Base-by-base conservation (phyloP, 2,797 vertebrate species). In the Chaetophractus vellerosus region DNA sequence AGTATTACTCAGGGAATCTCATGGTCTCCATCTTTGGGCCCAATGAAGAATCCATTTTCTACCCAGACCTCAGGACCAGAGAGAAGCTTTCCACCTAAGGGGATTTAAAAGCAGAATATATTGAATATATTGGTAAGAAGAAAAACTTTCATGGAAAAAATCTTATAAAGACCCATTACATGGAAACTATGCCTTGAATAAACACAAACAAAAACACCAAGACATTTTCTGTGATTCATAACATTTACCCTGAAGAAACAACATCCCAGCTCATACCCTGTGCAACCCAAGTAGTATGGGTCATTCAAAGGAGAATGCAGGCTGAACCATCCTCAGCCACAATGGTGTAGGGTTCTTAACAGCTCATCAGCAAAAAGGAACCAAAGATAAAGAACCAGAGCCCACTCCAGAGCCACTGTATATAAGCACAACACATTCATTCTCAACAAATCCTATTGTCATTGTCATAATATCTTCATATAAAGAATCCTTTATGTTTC, bases 231-330 rank as follows among this genome's bases (percentile, higher is more conserved):
- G 11, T 91, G 45, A 64, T 50, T 31, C 87, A 68, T 31, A 76
- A 55, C 31, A 66, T 26, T 91, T 68, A 33, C 68, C n/a, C 36
- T 86, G 16, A 91, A 94, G 74, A 91, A 94, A 86, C 4, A 88
- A 11, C 12, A 71, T 61, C 26, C 50, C 19, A 72, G 71, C 19
- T 91, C 31, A 79, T 26, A 80, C 9, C 6, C 19, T 69, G 0
- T 59, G 45, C 80, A 74, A 85, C 31, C 31, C 69, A 72, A 92
- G n/a, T 69, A 71, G 21, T 68, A 21, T 63, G 41, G 12, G 15
- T 28, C 38, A 75, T 64, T 91, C 86, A 50, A 76, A 76, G 33
- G 41, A 85, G 45, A 90, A 84, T 83, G 11, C 57, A 93, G n/a
- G 69, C 21, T 38, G 86, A 97, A 86, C 19, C 48, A 95, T 36